These are phyloP conservation scores for Vireo altiloquus DNA, from an alignment of 2,113 vertebrate species.

Conservation along the genomic window DNA sequence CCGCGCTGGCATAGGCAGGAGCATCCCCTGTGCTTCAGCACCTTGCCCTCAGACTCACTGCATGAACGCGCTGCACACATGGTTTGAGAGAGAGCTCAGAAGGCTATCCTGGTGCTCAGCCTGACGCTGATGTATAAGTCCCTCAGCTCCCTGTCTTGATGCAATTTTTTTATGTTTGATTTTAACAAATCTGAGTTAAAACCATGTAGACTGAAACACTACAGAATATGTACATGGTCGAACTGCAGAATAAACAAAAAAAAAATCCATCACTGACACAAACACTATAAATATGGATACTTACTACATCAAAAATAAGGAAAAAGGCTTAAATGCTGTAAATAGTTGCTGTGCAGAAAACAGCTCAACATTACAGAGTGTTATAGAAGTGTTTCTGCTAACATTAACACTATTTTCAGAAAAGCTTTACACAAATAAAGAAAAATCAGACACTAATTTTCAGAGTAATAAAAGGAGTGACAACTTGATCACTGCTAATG, in stretches of 20 bases:
- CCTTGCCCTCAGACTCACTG: neutral
- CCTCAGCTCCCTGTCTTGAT: neutral
- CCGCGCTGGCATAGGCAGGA: fast-evolving
- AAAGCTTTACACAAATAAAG: constrained; percentile 2
- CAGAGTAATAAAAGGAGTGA: neutral
- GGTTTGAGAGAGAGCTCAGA: neutral
- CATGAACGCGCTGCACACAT: neutral
- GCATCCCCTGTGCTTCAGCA: neutral
- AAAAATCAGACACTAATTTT: constrained; percentile 3
- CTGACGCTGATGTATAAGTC: neutral
- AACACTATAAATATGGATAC: neutral
- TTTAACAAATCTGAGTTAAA: neutral
- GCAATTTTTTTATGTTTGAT: neutral
- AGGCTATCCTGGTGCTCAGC: neutral
- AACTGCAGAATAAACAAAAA: neutral
- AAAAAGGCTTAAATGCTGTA: neutral
- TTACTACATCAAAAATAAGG: neutral
- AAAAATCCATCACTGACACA: neutral
- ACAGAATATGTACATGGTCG: neutral
- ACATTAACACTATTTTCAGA: neutral
- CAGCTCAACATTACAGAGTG: neutral
- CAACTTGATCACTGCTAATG: neutral
- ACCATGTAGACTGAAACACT: neutral
- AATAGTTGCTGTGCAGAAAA: neutral
- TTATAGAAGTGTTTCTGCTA: neutral